Percentiles rank a stretch among this genome's conserved stretches.
Evolutionary conservation across 2,797 vertebrate genomes (phyloP).

Genomic region (Monodelphis domestica): DNA sequence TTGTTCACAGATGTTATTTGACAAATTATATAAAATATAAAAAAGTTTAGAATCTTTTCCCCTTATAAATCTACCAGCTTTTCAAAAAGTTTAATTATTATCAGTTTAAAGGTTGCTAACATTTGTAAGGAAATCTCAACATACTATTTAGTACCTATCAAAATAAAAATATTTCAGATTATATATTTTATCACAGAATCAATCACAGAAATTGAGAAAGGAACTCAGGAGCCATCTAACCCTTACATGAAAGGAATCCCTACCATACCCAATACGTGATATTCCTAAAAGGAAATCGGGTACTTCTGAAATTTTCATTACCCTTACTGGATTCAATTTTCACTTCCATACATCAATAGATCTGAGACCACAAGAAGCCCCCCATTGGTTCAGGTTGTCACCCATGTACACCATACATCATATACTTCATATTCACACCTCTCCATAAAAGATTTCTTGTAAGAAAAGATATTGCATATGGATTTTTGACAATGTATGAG

Average conservation of each 20-base stretch:
- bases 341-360: neutral
- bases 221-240: neutral
- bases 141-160: neutral
- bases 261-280: neutral
- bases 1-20: neutral
- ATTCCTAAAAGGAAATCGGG: neutral
- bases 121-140: neutral
- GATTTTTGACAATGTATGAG: neutral
- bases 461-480: neutral
- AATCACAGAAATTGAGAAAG: neutral
- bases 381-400: neutral
- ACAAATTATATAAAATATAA: too few relatives aligned
- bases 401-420: neutral
- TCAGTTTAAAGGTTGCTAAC: neutral
- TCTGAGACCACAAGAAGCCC: neutral
- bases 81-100: neutral
- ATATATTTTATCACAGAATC: neutral
- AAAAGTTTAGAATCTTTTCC: neutral
- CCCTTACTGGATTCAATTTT: neutral
- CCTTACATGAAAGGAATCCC: neutral
- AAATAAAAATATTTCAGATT: neutral
- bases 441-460: neutral
- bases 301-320: neutral
- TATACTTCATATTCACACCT: neutral
- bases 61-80: neutral